Percentiles rank a stretch among this genome's conserved stretches.
Conservation (phyloP, 2,797 vertebrate genomes). For the Darevskia mixta region DNA sequence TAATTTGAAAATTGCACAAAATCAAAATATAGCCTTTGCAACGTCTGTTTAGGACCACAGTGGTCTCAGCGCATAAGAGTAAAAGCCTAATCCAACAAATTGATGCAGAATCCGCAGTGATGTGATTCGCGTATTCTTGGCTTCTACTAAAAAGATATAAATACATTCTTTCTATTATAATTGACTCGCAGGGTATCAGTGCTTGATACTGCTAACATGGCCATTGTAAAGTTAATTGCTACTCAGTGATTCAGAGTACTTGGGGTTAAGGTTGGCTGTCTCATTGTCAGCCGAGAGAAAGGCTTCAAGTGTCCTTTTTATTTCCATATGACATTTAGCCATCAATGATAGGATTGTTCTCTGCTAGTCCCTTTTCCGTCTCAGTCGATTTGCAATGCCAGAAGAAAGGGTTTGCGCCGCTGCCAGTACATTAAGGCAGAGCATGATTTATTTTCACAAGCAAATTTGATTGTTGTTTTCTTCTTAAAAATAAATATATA, state of each 20-base stretch:
- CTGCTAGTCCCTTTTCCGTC: constrained; percentile 64
- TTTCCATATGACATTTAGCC: constrained; percentile 80
- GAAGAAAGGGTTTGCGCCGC: constrained; percentile 24
- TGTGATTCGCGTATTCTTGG: neutral
- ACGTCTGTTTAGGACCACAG: neutral
- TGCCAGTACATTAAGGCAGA: neutral
- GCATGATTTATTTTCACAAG: neutral
- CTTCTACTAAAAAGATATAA: constrained; percentile 14
- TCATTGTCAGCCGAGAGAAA: constrained; percentile 74
- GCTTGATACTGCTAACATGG: constrained; percentile 53
- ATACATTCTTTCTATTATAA: constrained; percentile 43
- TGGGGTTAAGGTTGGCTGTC: constrained; percentile 77
- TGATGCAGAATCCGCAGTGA: accelerated
- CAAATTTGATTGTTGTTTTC: neutral
- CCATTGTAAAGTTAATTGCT: constrained; percentile 61
- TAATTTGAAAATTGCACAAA: neutral
- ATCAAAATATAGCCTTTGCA: neutral
- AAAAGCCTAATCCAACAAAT: neutral
- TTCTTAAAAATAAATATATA: neutral
- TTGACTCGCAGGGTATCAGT: constrained; percentile 53
- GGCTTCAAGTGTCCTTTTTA: constrained; percentile 76
- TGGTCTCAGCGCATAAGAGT: neutral
- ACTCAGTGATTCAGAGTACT: constrained; percentile 57
- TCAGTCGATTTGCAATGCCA: constrained; percentile 63
- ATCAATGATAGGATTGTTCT: constrained; percentile 80